Conservation (phyloP, 2,888 invertebrate genomes). For the Pegoplata infirma region DNA sequence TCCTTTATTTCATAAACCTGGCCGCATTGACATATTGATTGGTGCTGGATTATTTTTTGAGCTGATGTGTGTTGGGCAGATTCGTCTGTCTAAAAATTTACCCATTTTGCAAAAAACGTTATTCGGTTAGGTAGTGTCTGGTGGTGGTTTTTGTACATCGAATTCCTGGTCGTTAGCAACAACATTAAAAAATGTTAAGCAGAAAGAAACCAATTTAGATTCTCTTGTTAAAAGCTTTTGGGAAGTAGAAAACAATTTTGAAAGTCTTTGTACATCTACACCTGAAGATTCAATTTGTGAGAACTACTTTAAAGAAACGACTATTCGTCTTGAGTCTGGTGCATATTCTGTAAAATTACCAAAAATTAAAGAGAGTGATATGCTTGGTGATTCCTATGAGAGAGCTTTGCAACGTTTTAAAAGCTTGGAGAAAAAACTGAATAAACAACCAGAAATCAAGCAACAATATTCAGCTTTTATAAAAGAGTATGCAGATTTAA, state of each 20-base stretch:
- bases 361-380: constrained; percentile 7
- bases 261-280: not conserved
- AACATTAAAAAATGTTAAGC: not conserved
- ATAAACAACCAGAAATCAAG: constrained; percentile 26
- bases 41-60: no score
- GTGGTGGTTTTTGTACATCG: constrained; percentile 13
- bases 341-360: not conserved
- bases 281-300: constrained; percentile 38
- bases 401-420: constrained; percentile 15
- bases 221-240: constrained; percentile 45
- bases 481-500: constrained; percentile 16
- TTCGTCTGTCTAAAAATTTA: no score
- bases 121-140: constrained; percentile 59
- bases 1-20: no score
- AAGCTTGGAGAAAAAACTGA: constrained; percentile 42
- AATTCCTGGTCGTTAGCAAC: not conserved
- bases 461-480: constrained; percentile 32
- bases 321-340: constrained; percentile 6
- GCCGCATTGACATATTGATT: no score
- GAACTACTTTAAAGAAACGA: constrained; percentile 6
- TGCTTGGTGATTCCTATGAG: constrained; percentile 26
- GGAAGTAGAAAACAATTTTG: constrained; percentile 55
- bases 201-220: constrained; percentile 1
- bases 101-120: no score
- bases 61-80: no score